Evolutionary conservation across 2,888 invertebrate species (phyloP).

Genomic region (Pocota personata): DNA sequence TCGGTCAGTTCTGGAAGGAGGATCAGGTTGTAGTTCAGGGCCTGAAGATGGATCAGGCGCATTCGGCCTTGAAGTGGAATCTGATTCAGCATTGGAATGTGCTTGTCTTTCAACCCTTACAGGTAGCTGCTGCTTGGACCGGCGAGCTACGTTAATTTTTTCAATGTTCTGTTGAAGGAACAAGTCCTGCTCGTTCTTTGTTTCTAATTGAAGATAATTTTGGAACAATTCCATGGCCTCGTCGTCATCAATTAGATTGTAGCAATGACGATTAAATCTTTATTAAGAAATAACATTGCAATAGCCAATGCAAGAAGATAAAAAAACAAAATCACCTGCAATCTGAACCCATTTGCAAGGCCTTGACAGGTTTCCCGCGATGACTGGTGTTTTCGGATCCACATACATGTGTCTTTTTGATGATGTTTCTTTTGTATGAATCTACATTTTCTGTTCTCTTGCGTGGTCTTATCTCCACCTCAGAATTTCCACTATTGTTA

Average conservation of each 20-base stretch:
- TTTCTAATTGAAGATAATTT: slow-evolving; percentile 15
- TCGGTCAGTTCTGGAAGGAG: slow-evolving; percentile 4
- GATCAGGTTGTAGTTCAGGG: too few species aligned
- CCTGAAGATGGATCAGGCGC: too few species aligned
- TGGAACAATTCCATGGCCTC: slow-evolving; percentile 11
- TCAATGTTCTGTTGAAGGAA: slow-evolving; percentile 3
- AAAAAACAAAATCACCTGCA: not conserved
- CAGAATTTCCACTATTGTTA: too few species aligned
- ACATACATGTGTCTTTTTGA: slow-evolving; percentile 10
- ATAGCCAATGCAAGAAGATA: not conserved
- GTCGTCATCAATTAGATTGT: slow-evolving; percentile 16
- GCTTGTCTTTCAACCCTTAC: not conserved
- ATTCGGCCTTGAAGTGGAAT: slow-evolving; percentile 19
- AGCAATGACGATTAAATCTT: not conserved
- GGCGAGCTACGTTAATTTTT: not conserved
- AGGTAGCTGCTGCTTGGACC: not conserved
- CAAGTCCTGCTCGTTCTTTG: slow-evolving; percentile 15
- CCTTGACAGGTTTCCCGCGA: not conserved
- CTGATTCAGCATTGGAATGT: not conserved
- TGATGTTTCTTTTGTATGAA: slow-evolving; percentile 13
- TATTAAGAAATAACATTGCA: slow-evolving; percentile 1
- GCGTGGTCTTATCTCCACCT: not conserved
- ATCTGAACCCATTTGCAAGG: slow-evolving; percentile 1
- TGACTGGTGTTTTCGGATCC: slow-evolving; percentile 7
- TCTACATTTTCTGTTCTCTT: slow-evolving; percentile 9